Percentiles rank a stretch among this genome's conserved stretches.
Conservation (phyloP, 2,113 vertebrate species). For the Orycteropus afer region DNA sequence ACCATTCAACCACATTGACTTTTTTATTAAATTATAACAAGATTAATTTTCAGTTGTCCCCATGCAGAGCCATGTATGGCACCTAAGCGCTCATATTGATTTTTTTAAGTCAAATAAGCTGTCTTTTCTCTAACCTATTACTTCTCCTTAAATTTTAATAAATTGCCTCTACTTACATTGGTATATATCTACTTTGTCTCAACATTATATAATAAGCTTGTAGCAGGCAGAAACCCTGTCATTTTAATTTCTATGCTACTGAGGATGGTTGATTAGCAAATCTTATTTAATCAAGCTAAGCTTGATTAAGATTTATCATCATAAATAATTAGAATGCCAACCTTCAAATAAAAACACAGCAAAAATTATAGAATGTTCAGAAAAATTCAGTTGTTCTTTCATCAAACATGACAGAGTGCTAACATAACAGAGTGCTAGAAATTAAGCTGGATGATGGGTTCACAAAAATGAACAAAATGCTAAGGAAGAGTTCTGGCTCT, state of each 20-base stretch:
- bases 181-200: background rate
- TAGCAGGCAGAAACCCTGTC: background rate
- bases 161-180: background rate
- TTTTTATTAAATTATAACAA: constrained; percentile 58
- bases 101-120: constrained; percentile 54
- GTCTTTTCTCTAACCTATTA: constrained; percentile 26
- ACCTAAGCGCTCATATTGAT: constrained; percentile 49
- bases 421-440: background rate
- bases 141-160: constrained; percentile 32
- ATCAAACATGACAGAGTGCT: background rate
- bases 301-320: constrained; percentile 43
- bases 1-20: background rate
- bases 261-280: background rate
- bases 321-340: background rate
- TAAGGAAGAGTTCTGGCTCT: background rate
- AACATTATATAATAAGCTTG: background rate
- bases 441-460: background rate
- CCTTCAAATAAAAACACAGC: constrained; percentile 10
- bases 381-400: background rate
- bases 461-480: background rate
- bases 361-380: background rate
- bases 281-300: constrained; percentile 26
- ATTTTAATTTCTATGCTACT: background rate
- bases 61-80: background rate
- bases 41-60: constrained; percentile 55